Evolutionary conservation across 92 coral and sea anemone genomes (phyloP).

Genomic region (Nematostella vectensis): DNA sequence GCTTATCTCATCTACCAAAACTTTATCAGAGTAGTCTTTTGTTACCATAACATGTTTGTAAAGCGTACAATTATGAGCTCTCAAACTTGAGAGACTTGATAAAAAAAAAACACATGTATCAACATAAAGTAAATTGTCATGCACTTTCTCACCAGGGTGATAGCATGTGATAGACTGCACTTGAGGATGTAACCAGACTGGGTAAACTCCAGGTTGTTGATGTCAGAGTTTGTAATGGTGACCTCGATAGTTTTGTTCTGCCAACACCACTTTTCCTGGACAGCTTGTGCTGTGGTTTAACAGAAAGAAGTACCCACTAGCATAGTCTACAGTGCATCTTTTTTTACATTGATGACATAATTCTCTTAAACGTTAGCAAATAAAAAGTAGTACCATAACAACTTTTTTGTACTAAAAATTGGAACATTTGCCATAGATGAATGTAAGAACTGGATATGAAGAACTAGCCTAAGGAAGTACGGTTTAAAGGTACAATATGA

Average conservation of each 20-base stretch:
- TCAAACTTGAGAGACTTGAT: too few species aligned
- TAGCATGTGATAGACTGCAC: conserved; percentile 88
- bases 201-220: conserved; percentile 52
- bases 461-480: not conserved
- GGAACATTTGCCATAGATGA: too few species aligned
- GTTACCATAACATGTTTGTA: too few species aligned
- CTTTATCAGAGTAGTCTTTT: too few species aligned
- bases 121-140: too few species aligned
- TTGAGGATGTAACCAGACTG: conserved; percentile 91
- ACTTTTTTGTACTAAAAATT: too few species aligned
- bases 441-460: too few species aligned
- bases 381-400: too few species aligned
- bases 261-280: conserved; percentile 98
- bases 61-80: too few species aligned
- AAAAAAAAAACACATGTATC: too few species aligned
- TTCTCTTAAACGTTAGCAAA: not conserved
- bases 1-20: too few species aligned
- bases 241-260: conserved; percentile 74
- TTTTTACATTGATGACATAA: not conserved
- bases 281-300: conserved; percentile 49
- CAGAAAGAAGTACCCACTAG: not conserved
- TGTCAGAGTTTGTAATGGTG: conserved; percentile 53
- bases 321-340: not conserved
- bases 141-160: conserved; percentile 57
- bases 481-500: too few species aligned